Conservation (phyloP, 2,113 vertebrate genomes). For the Engraulis encrasicolus region DNA sequence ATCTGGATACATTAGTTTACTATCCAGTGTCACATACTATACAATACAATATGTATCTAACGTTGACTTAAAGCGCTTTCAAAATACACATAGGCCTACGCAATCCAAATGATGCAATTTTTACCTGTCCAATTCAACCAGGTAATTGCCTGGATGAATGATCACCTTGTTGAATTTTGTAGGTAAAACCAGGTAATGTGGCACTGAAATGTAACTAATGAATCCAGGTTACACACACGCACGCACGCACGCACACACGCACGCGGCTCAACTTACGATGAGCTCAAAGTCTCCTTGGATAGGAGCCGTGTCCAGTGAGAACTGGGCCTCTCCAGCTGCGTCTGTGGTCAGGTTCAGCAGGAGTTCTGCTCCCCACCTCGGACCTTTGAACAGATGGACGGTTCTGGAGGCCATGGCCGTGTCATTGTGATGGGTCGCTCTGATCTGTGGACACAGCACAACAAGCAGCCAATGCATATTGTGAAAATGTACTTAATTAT, state of each 20-base stretch:
- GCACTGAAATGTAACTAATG: too few species aligned
- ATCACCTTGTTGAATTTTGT: too few species aligned
- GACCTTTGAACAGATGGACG: slow-evolving; percentile 55
- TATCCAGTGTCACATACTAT: too few species aligned
- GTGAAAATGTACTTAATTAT: not conserved
- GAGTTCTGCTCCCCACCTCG: not conserved
- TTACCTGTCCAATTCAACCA: too few species aligned
- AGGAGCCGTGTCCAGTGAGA: slow-evolving; percentile 55
- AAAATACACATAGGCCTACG: too few species aligned
- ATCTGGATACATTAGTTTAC: too few species aligned
- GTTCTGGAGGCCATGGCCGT: slow-evolving; percentile 48
- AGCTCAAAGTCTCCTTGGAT: not conserved
- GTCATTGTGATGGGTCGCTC: slow-evolving; percentile 52
- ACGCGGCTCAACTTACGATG: not conserved
- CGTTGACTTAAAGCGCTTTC: too few species aligned
- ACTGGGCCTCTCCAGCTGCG: slow-evolving; percentile 57
- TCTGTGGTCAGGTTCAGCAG: slow-evolving; percentile 67
- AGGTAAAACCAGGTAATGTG: too few species aligned
- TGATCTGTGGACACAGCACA: slow-evolving; percentile 54
- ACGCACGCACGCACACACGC: not conserved
- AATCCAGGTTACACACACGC: not conserved
- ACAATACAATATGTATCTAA: too few species aligned
- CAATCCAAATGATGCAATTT: too few species aligned
- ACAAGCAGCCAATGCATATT: not conserved
- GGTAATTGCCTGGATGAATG: too few species aligned